phyloP scores from a whole-genome alignment of 1,140 invertebrate genomes.

The Dufourea novaeangliae region DNA sequence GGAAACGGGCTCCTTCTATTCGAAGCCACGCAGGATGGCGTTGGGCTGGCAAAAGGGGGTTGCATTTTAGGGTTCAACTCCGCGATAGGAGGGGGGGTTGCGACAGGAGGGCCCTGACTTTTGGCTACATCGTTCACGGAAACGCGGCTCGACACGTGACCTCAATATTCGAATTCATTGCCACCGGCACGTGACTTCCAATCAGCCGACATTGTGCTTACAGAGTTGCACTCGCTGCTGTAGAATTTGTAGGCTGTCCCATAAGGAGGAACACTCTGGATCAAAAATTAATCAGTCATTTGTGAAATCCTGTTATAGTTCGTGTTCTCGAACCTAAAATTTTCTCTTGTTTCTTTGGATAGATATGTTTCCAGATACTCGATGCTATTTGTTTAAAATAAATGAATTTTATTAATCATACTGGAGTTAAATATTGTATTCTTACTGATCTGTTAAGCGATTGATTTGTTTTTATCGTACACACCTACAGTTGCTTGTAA shows the following conservation, averaged over 20 bases:
- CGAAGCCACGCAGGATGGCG: slow-evolving; percentile 1
- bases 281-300: slow-evolving; percentile 17
- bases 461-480: no score
- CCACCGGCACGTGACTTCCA: slow-evolving; percentile 71
- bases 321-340: neutral
- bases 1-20: slow-evolving; percentile 26
- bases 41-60: neutral
- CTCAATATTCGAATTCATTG: slow-evolving; percentile 67
- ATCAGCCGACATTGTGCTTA: slow-evolving; percentile 68
- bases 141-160: slow-evolving; percentile 69
- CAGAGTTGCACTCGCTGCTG: slow-evolving; percentile 34
- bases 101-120: slow-evolving; percentile 58
- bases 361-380: no score
- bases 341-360: no score
- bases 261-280: neutral
- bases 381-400: neutral
- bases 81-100: no score
- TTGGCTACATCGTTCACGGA: slow-evolving; percentile 58
- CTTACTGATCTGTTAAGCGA: no score
- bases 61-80: neutral
- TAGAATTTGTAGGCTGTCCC: slow-evolving; percentile 23
- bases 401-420: neutral
- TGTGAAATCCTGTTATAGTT: neutral
- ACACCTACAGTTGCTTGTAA: no score
- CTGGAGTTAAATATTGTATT: no score